Percentiles rank a stretch among this genome's conserved stretches.
Evolutionary conservation across 1,140 invertebrate genomes (phyloP).

Genomic region (Triops cancriformis): DNA sequence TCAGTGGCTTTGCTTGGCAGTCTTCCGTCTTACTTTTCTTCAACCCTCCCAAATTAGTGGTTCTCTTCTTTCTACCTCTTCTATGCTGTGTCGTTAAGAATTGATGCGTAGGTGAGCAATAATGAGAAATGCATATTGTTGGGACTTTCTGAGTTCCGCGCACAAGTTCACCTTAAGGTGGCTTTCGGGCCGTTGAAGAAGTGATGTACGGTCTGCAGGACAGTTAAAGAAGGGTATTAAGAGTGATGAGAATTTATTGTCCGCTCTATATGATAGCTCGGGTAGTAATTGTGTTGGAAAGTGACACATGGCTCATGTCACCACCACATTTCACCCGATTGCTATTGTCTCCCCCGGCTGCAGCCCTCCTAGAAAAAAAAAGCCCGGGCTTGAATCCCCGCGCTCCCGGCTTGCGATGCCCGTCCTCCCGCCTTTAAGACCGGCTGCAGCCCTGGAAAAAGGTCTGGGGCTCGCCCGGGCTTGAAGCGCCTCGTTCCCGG

Average conservation of each 20-base stretch:
- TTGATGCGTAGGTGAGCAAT: not conserved
- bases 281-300: not conserved
- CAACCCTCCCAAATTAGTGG: not conserved
- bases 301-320: constrained; percentile 3
- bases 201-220: not conserved
- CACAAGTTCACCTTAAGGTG: no score
- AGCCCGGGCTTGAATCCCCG: not conserved
- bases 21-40: not conserved
- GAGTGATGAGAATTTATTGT: not conserved
- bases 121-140: not conserved
- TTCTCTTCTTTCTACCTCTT: not conserved
- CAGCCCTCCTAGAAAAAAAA: not conserved
- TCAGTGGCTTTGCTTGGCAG: not conserved
- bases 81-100: not conserved
- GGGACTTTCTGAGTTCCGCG: no score
- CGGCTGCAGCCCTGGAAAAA: no score
- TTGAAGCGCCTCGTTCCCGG: no score
- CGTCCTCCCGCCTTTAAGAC: no score
- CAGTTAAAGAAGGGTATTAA: not conserved
- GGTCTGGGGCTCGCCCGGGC: no score
- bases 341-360: not conserved
- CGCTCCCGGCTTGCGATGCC: not conserved
- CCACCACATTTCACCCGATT: not conserved
- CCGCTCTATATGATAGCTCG: not conserved
- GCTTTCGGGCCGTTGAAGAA: no score